Base-by-base conservation (phyloP, 2,113 vertebrate species). In the Lynx canadensis region DNA sequence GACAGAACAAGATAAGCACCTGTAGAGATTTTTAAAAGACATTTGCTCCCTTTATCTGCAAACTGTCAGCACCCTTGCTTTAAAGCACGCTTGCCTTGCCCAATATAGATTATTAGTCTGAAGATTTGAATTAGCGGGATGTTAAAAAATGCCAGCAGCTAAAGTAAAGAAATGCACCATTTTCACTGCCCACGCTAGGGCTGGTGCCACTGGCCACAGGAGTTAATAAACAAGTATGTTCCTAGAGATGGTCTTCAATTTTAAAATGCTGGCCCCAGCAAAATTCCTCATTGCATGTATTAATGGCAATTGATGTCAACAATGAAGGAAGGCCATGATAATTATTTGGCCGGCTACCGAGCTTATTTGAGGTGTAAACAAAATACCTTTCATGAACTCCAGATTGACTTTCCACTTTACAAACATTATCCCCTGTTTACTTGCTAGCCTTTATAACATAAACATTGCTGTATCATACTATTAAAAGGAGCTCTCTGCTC, bases 331-430 rank as follows among this genome's bases (percentile, higher is more conserved):
- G 68, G 66, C 41, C 1, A 27, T 13, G 14, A 87, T 48, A 69
- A 83, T 94, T 97, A 92, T 88, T 84, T 92, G 41, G 68, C 38
- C 68, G 27, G 11, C 41, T 27, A 73, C 27, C 69, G 29, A 19
- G 65, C 41, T 97, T 88, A 45, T 80, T 90, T 81, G 89, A 52
- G 27, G 14, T 96, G 3, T 41, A 69, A 97, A 95, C 19, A 80
- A 95, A 92, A 92, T 86, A 36, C 0, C 14, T 89, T 79, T 80
- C 50, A 38, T 33, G 38, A 87, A 88, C 41, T 69, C 16, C 33
- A 91, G 19, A 12, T 48, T 89, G 60, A 79, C 71, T 86, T 85
- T 81, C 8, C 16, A 11, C n/a, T 95, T 95, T 76, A 41, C 41
- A 93, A 82, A 85, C 38, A n/a, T 73, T 86, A 96, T 57, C 10